Evolutionary conservation across 2,888 invertebrate genomes (phyloP), one percentile per base, ranked within the genome.

Genomic region (Celastrina argiolus): DNA sequence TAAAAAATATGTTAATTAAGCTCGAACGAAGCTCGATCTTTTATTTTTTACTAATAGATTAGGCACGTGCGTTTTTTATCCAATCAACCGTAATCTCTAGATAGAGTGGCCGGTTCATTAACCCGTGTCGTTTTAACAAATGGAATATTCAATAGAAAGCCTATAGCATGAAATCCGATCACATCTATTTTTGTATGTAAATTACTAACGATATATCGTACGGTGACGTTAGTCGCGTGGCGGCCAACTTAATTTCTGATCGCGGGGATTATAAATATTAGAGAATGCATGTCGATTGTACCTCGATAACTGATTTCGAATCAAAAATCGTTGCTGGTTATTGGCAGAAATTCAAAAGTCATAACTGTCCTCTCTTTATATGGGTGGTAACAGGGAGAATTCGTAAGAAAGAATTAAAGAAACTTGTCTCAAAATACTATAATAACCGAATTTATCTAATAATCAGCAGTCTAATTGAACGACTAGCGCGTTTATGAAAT

Each of bases 191-290:
- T 66, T 63, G 34, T 66, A 66, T 66, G 61, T 65, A 65, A 68
- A 68, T 65, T 56, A 63, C 56, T 45, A 56, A 65, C 41, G 63
- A 63, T 36, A 61, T 65, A 68, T 65, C 61, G 65, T 61, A 22
- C 45, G 59, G 56, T 56, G 39, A 56, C 56, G 61, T 14, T 10
- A 71, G 76, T 77, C 73, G 76, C 77, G 77, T 78, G 78, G 76
- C 80, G 78, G 76, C 79, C 74, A 75, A 83, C 84, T 88, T 88
- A 88, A 88, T 87, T 88, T 87, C 87, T 77, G 82, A 84, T 85
- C 84, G 82, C 81, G 79, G 77, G 82, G 85, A 87, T 87, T 86
- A 83, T 85, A 82, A 84, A 90, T 89, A 64, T 51, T 8, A 12
- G 28, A 28, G 39, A 56, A 16, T 18, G 39, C 26, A 63, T 63